A percentile compares a stretch with the other conserved stretches of the same genome.
These are phyloP conservation scores for Morinoia aosen DNA, from an alignment of 2,888 invertebrate genomes.

Conservation along the genomic window DNA sequence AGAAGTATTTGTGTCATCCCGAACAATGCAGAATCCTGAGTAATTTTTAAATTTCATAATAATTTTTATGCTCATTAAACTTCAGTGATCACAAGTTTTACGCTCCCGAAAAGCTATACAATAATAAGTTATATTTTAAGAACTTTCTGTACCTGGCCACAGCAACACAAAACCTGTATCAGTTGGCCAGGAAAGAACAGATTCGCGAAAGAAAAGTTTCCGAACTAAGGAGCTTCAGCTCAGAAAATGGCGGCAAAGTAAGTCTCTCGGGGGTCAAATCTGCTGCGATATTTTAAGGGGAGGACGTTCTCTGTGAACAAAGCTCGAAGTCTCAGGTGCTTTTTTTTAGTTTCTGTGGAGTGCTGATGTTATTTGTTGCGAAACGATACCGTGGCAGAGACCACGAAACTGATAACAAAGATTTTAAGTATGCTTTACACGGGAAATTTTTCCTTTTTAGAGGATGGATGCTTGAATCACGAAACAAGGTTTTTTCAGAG, in stretches of 20 bases:
- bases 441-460: too few relatives aligned
- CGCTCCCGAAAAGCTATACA: background rate
- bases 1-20: background rate
- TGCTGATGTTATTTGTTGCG: background rate
- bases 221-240: background rate
- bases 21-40: background rate
- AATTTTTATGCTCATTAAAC: background rate
- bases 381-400: background rate
- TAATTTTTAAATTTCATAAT: background rate
- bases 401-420: too few relatives aligned
- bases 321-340: background rate
- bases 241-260: slow-evolving; percentile 1
- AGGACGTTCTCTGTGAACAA: background rate
- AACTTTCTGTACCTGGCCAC: background rate
- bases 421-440: too few relatives aligned
- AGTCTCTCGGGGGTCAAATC: background rate
- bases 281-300: background rate
- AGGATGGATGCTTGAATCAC: too few relatives aligned
- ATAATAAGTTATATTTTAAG: background rate
- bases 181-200: background rate
- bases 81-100: background rate
- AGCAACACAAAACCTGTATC: background rate
- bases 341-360: background rate
- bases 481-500: too few relatives aligned
- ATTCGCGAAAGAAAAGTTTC: background rate